Evolutionary conservation across 2,888 invertebrate genomes (phyloP).

Genomic region (Rotaria socialis): DNA sequence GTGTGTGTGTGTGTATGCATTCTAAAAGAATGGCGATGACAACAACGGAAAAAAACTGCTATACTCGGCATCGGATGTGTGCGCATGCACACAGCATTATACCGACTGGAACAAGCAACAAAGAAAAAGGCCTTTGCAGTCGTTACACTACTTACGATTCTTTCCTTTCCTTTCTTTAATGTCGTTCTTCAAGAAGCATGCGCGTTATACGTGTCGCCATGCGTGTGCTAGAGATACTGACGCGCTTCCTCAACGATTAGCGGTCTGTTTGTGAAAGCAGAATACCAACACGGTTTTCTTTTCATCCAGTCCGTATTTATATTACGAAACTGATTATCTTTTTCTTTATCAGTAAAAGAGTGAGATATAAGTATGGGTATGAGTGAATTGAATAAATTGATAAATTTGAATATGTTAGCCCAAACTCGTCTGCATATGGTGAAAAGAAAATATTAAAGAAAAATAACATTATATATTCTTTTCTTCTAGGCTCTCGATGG

Average conservation of each 20-base stretch:
- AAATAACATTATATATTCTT: conserved; percentile 47
- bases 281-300: background rate
- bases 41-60: background rate
- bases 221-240: background rate
- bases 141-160: background rate
- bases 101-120: background rate
- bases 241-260: background rate
- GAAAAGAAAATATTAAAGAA: background rate
- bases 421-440: background rate
- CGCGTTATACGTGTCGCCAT: background rate
- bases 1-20: too few species aligned
- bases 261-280: background rate
- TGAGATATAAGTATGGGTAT: background rate
- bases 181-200: background rate
- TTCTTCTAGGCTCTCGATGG: conserved; percentile 76
- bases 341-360: background rate
- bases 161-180: background rate
- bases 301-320: background rate
- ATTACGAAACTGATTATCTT: background rate
- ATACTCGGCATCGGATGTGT: background rate
- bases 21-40: conserved; percentile 14
- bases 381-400: background rate
- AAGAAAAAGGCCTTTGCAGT: background rate
- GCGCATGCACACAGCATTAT: background rate
- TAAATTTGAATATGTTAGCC: background rate